Evolutionary conservation across 2,888 invertebrate species (phyloP), one percentile per base, ranked within the genome.

Genomic region (Amblyjoppa fuscipennis): DNA sequence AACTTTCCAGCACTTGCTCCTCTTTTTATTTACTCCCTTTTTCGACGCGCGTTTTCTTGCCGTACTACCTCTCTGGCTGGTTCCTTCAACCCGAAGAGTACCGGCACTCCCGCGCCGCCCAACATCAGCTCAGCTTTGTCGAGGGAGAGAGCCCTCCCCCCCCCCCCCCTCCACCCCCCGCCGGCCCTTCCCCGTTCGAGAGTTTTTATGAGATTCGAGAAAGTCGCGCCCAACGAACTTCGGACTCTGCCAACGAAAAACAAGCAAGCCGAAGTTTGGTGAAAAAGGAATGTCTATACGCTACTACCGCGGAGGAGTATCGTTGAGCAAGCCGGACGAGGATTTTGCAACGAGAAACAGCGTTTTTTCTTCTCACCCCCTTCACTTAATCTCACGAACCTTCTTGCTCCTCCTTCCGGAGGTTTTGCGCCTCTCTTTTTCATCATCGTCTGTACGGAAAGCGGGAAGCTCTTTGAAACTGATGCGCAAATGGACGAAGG

Each of bases 1-100:
- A 88, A 88, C 85, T 81, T 81, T 66, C 69, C 71, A 74, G 53
- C 70, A 75, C 83, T 79, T 34, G 71, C 81, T 78, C 84, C 70
- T 77, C 61, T 83, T 28, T 84, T 64, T 56, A n/a, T 31, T 7
- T 11, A 59, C 11, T 34, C 66, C 69, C 41, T 20, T 66, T 53
- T 11, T 34, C 20, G 28, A 11, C 56, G 45, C 45, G 3, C 45
- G 13, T 45, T 59, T 59, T 28, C 59, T 56, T 25, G 25, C 28
- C 11, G 3, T 3, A 2, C 28, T 13, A 45, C 45, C 45, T 45
- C 45, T 45, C 45, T 45, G 41, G 73, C 38, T 56, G 45, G 45
- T 59, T 59, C 61, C 45, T 61, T 64, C 45, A 64, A 61, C 45
- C 64, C 49, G 9, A 45, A 45, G 68, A 45, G 68, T 38, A 9